A percentile compares a stretch with the other conserved stretches of the same genome.
These are phyloP conservation scores for Catocala nupta DNA, from an alignment of 2,888 invertebrate genomes.

Conservation along the genomic window DNA sequence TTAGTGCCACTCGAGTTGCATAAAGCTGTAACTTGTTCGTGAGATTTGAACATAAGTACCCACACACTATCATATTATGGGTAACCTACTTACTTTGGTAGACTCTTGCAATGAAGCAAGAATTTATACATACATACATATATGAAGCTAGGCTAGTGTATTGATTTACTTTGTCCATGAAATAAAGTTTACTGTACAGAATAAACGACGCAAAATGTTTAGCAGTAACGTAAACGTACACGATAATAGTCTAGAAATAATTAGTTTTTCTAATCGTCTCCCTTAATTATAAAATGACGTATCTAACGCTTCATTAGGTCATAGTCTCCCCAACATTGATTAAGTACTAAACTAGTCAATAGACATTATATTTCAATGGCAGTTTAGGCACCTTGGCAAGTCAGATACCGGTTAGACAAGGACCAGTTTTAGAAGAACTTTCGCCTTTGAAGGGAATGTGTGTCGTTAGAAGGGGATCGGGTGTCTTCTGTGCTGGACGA, in stretches of 20 bases:
- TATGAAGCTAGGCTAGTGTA: not conserved
- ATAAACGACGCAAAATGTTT: too few species aligned
- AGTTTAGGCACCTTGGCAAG: constrained; percentile 70
- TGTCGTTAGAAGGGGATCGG: constrained; percentile 42
- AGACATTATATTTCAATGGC: constrained; percentile 68
- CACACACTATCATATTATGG: constrained; percentile 8
- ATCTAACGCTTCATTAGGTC: constrained; percentile 24
- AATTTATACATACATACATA: not conserved
- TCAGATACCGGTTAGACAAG: constrained; percentile 68
- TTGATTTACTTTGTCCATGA: not conserved
- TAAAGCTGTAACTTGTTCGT: constrained; percentile 10
- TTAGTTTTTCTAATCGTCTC: not conserved
- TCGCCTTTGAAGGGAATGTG: constrained; percentile 51
- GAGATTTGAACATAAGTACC: constrained; percentile 8
- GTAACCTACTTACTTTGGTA: constrained; percentile 7
- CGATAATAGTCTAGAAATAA: not conserved
- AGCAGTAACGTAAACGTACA: too few species aligned
- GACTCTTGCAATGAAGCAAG: not conserved
- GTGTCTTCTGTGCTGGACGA: constrained; percentile 60
- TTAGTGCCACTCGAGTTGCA: constrained; percentile 11
- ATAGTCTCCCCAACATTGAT: constrained; percentile 37
- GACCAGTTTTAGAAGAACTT: constrained; percentile 67
- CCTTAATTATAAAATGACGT: constrained; percentile 15
- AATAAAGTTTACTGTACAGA: too few species aligned
- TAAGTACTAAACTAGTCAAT: constrained; percentile 53